These are phyloP conservation scores for Gari tellinella DNA, from an alignment of 2,888 invertebrate species.

Conservation along the genomic window DNA sequence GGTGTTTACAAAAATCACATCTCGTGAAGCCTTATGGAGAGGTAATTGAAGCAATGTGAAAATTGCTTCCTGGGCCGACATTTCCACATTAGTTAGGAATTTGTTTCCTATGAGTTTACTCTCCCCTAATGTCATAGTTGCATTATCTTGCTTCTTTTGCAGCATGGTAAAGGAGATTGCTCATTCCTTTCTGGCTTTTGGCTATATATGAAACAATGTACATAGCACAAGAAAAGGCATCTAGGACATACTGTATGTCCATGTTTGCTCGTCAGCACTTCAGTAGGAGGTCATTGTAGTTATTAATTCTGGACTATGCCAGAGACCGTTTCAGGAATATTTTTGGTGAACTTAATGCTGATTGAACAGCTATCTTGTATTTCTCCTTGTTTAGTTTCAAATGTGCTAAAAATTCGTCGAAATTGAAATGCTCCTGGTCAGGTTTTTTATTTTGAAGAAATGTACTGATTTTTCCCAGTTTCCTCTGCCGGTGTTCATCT, in stretches of 20 bases:
- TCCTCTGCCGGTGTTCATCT: no score
- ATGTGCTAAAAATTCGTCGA: no score
- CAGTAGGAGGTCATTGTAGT: background rate
- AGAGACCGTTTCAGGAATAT: no score
- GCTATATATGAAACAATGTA: background rate
- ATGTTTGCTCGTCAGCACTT: conserved; percentile 3
- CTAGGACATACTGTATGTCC: background rate
- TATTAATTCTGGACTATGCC: background rate
- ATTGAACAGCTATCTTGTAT: no score
- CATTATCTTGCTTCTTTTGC: background rate
- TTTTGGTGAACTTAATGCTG: no score
- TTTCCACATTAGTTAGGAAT: conserved; percentile 62
- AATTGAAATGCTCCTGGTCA: no score
- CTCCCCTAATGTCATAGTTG: background rate
- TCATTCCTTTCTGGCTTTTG: conserved; percentile 2
- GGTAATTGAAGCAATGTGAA: conserved; percentile 60
- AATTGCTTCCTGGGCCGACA: conserved; percentile 71
- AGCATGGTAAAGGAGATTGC: background rate
- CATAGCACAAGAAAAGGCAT: background rate
- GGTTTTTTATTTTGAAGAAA: no score
- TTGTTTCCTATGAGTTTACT: conserved; percentile 13
- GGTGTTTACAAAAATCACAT: no score
- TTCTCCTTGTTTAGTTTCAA: no score
- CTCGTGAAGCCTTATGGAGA: conserved; percentile 14
- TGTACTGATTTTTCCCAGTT: no score